These are phyloP conservation scores for Epsilonema sp. DNA, from an alignment of 2,888 invertebrate species.

Conservation along the genomic window DNA sequence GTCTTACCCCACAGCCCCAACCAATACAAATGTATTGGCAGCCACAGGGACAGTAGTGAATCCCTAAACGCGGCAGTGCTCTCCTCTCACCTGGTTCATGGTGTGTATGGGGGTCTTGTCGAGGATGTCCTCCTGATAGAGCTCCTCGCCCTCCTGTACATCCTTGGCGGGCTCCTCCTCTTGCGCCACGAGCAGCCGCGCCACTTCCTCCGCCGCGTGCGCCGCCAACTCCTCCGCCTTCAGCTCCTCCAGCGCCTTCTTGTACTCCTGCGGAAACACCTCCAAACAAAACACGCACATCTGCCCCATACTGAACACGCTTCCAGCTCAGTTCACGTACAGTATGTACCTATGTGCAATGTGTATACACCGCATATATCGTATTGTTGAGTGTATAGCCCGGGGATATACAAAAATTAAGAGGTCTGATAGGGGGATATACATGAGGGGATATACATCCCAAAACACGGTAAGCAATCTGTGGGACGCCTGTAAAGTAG, in stretches of 20 bases:
- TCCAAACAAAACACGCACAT: conserved; percentile 16
- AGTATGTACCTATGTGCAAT: background rate
- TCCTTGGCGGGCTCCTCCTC: conserved; percentile 27
- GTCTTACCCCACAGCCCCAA: too few species aligned
- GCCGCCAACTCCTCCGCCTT: conserved; percentile 17
- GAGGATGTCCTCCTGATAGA: conserved; percentile 45
- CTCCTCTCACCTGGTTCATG: conserved; percentile 6
- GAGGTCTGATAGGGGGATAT: too few species aligned
- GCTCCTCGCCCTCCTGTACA: conserved; percentile 66
- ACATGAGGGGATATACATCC: too few species aligned
- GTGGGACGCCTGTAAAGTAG: too few species aligned
- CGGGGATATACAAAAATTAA: too few species aligned
- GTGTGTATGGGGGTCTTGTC: conserved; percentile 9
- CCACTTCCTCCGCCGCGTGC: conserved; percentile 12
- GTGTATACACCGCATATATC: too few species aligned
- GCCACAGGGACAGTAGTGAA: too few species aligned
- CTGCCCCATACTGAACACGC: background rate
- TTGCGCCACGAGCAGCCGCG: conserved; percentile 7
- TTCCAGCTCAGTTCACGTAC: background rate
- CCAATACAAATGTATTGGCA: too few species aligned
- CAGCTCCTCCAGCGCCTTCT: conserved; percentile 57
- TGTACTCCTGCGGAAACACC: conserved; percentile 92
- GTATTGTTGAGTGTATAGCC: too few species aligned
- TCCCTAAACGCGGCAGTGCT: too few species aligned
- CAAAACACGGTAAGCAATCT: too few species aligned